Conservation (phyloP, 2,797 vertebrate species). For the Octomys mimax region DNA sequence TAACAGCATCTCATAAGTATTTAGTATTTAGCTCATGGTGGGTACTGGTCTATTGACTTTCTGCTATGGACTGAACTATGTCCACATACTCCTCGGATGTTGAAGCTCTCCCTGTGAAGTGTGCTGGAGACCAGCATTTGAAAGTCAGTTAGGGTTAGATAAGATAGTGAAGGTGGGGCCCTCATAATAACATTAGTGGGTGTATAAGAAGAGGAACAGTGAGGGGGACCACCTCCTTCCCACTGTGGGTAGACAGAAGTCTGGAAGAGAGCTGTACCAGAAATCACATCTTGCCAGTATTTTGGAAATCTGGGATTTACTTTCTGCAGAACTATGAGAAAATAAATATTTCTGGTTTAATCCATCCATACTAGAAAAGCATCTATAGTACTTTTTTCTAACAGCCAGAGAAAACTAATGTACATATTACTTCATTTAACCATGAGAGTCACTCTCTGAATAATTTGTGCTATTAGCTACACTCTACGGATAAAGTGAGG, state of each 20-base stretch:
- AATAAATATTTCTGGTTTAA: constrained; percentile 11
- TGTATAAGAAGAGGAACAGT: background rate
- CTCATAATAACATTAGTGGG: background rate
- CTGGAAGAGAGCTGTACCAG: background rate
- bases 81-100: background rate
- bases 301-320: background rate
- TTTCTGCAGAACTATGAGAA: background rate
- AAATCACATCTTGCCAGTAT: background rate
- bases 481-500: background rate
- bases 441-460: background rate
- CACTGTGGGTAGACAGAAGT: background rate
- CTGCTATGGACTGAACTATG: background rate
- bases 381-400: background rate
- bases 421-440: background rate
- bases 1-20: background rate
- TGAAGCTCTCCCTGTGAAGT: background rate
- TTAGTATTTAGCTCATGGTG: background rate
- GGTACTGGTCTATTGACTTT: background rate
- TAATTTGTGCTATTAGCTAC: background rate
- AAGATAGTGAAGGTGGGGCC: background rate
- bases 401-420: background rate
- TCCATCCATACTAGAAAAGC: background rate
- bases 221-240: background rate
- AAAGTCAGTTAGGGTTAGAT: background rate
- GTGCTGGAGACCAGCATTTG: background rate